Percentiles rank a stretch among this genome's conserved stretches.
These are phyloP conservation scores for Chroicocephalus ridibundus DNA, from an alignment of 2,113 vertebrate genomes.

Conservation along the genomic window DNA sequence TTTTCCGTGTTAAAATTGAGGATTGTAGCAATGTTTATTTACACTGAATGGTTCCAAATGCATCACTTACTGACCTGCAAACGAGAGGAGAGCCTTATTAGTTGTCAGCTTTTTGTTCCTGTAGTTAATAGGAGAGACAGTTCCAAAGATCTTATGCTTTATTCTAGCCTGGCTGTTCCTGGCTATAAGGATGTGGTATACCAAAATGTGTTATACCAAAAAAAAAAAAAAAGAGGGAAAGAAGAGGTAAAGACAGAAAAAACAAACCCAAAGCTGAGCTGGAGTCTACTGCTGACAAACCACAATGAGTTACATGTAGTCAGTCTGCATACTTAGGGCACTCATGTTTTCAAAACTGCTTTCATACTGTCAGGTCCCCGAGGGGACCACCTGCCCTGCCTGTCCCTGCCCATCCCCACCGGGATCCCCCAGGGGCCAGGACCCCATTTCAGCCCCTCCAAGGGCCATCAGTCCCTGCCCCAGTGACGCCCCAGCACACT, in stretches of 20 bases:
- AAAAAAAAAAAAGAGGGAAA: too few relatives aligned
- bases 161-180: neutral
- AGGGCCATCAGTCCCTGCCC: neutral
- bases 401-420: accelerated
- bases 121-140: neutral
- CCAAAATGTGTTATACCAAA: neutral
- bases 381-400: neutral
- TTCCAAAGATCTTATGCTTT: neutral
- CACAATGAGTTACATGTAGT: neutral
- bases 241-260: neutral
- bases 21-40: neutral
- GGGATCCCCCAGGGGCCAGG: neutral
- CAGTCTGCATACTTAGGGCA: neutral
- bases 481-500: accelerated
- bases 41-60: neutral
- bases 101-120: neutral
- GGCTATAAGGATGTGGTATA: neutral
- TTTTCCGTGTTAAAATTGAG: neutral
- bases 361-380: accelerated
- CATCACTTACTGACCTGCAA: neutral
- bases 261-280: neutral
- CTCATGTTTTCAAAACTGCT: neutral
- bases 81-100: neutral
- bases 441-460: neutral
- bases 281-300: neutral